Base-by-base conservation (phyloP, 2,113 vertebrate species). In the Atherinomorus stipes region DNA sequence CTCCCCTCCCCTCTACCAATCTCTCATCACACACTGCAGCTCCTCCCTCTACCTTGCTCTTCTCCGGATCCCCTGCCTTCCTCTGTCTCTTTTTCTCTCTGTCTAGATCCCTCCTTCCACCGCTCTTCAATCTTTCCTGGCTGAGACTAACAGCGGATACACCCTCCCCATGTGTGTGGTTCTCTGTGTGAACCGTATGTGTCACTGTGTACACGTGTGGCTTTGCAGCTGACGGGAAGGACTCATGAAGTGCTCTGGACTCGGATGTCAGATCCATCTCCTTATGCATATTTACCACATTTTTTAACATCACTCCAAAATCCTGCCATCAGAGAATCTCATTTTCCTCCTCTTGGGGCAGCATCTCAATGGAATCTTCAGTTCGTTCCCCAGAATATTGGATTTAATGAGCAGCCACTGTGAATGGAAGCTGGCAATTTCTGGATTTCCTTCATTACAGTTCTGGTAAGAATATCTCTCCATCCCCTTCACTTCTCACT, bases 21-120 rank as follows among this genome's bases (percentile, higher is more conserved):
- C 76, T 80, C 81, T 86, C 81, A 78, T 87, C 79, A 60, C 80
- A 84, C 31, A 66, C 90, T 84, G 88, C 87, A 22, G 90, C 90
- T 92, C 92, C 91, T 93, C 90, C 91, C 88, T 90, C 89, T 87
- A 88, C 87, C 91, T 87, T 86, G 66, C 86, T 87, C 78, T 67
- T 61, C 76, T 78, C 74, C 72, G 54, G 21, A 73, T 71, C 70
- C 78, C 80, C 83, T 76, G 87, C 80, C 71, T 80, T 81, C 63
- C 76, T 57, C 75, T 74, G 31, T 60, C 74, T 78, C 80, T 73
- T 60, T 64, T 56, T 70, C 66, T 76, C 78, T 59, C 78, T 13
- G 68, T 83, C 85, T 74, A 80, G 52, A 71, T 85, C 85, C 70
- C 74, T 88, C 85, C 76, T 53, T 79, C 74, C 42, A 61, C 76